Evolutionary conservation across 1,140 invertebrate species (phyloP).

Genomic region (Chionoecetes opilio): DNA sequence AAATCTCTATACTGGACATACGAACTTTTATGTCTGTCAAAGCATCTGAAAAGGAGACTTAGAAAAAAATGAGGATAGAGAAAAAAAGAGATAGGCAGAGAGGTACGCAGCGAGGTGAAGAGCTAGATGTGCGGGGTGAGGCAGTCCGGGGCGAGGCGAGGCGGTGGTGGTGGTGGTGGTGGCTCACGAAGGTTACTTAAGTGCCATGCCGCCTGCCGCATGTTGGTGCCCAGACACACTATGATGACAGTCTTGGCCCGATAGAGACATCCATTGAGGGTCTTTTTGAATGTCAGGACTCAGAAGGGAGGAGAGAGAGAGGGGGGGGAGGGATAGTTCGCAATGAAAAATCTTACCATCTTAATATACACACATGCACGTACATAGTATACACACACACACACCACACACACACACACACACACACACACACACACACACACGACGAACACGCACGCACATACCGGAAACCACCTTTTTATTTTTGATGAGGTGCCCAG

Average conservation of each 20-base stretch:
- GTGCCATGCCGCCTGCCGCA: no score
- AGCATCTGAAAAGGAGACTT: no score
- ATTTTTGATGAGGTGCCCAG: background rate
- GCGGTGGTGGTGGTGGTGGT: background rate
- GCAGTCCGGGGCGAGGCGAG: background rate
- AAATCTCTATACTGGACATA: no score
- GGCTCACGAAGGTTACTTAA: no score
- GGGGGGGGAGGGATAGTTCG: background rate
- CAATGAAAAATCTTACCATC: background rate
- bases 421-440: slow-evolving; percentile 40
- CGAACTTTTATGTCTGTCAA: no score
- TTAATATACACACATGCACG: background rate
- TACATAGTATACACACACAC: slow-evolving; percentile 34
- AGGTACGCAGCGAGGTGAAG: no score
- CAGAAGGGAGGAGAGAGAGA: background rate
- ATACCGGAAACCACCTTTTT: background rate
- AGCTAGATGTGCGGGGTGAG: background rate
- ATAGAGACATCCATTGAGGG: background rate
- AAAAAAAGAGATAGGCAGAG: no score
- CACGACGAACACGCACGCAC: background rate
- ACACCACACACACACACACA: slow-evolving; percentile 46
- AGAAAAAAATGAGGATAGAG: no score
- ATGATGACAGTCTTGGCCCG: no score
- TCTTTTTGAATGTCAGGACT: background rate
- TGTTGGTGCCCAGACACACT: no score